A percentile compares a stretch with the other conserved stretches of the same genome.
Evolutionary conservation across 2,113 vertebrate species (phyloP).

Genomic region (Paracanthobrama guichenoti): DNA sequence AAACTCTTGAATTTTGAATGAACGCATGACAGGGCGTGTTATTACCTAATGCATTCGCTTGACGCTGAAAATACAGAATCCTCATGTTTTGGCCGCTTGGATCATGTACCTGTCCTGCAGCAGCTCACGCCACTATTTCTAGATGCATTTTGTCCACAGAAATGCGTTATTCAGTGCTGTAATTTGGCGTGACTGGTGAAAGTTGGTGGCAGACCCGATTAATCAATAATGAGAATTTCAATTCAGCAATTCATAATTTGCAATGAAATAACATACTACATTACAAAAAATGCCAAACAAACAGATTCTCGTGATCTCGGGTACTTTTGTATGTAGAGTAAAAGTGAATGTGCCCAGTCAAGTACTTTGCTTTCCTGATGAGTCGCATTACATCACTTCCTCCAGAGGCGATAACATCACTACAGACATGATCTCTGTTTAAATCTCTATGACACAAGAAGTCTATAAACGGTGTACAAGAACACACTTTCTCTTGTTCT

Average conservation of each 20-base stretch:
- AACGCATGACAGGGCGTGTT: no score
- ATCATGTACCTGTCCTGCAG: no score
- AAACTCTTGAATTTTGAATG: no score
- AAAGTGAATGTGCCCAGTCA: not conserved
- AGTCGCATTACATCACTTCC: slow-evolving; percentile 8
- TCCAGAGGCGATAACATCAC: not conserved
- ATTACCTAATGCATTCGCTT: no score
- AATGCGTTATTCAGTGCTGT: no score
- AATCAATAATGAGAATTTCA: no score
- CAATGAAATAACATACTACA: not conserved
- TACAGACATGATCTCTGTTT: not conserved
- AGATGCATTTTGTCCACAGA: no score
- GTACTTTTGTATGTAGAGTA: not conserved
- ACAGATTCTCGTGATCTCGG: not conserved
- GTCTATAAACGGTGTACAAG: not conserved
- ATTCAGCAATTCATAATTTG: not conserved
- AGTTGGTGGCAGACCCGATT: no score
- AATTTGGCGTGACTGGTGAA: no score
- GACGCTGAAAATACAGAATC: no score
- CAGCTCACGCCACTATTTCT: no score
- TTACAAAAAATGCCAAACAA: not conserved
- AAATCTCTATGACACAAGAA: not conserved
- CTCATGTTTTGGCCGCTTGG: no score
- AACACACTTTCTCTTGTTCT: not conserved
- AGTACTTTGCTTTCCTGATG: not conserved